A percentile compares a stretch with the other conserved stretches of the same genome.
Evolutionary conservation across 2,888 invertebrate genomes (phyloP).

Genomic region (Monoplex corrugatus): DNA sequence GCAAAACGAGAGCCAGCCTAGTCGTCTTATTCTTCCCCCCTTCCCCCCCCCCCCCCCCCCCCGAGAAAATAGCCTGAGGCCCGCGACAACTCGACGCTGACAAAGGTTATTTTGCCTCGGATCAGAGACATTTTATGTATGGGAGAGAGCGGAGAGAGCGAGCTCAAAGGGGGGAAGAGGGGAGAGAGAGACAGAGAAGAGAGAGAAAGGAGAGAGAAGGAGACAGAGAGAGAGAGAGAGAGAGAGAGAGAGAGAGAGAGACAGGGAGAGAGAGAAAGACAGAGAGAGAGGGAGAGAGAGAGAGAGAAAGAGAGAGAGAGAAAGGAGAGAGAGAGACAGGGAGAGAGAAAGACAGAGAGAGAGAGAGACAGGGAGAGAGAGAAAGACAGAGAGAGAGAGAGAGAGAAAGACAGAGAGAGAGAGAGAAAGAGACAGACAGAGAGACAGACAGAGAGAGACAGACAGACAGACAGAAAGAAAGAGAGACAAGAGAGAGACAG

Average conservation of each 20-base stretch:
- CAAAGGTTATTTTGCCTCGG: no score
- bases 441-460: neutral
- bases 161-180: neutral
- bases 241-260: neutral
- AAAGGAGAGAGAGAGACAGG: no score
- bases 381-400: neutral
- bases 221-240: conserved; percentile 17
- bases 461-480: conserved; percentile 1
- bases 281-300: neutral
- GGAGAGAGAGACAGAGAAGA: conserved; percentile 18
- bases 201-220: neutral
- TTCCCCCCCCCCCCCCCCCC: no score
- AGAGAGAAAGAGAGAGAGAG: neutral
- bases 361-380: conserved; percentile 1
- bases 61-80: no score
- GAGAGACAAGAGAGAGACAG: no score
- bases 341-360: no score
- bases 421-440: neutral
- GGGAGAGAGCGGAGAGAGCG: no score
- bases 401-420: conserved; percentile 1
- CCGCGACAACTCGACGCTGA: no score
- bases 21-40: no score
- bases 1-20: no score
- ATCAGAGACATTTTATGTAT: no score
- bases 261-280: neutral